Evolutionary conservation across 2,888 invertebrate genomes (phyloP), one percentile per base, ranked within the genome.

Genomic region (Lamproptera curius): DNA sequence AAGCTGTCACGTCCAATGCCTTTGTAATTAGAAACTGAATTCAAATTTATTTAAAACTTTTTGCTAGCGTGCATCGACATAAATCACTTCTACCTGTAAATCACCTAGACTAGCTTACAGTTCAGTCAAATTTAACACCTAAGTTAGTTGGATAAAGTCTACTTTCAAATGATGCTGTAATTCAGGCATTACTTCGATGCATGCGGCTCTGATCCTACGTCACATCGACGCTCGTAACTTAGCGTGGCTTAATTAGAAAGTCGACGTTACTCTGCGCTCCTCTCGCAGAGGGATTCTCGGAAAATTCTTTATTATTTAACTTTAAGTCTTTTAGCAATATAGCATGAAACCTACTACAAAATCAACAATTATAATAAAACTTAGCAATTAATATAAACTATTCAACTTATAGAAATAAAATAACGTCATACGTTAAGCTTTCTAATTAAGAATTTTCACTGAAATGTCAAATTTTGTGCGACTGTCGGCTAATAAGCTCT

Each of bases 61-160:
- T 41, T 44, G 36, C 39, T 44, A 20, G 36, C 49, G 36, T 49
- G 44, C 49, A 41, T 49, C 40, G 44, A 49, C 49, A 40, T 49
- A 44, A 49, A 49, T 49, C 49, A 41, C 44, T 36, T 44, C 43
- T 40, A 44, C 44, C 44, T 49, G 43, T 49, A 49, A 44, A 49
- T 44, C 44, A 49, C 49, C 31, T 49, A 31, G 10, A 49, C 34
- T 15, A 17, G 20, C 17, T 34, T 9, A 34, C 11, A 6, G 1
- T 4, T 4, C 1, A 5, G 23, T 14, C 34, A 8, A 28, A 43
- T 43, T 16, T 13, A 14, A 35, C 10, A 16, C 14, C 39, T 39
- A 48, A n/a, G n/a, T 14, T 1, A 8, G 10, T 2, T 39, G 16
- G 26, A 4, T n/a, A 48, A 38, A 48, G 34, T 35, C 34, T 14